Percentiles rank a stretch among this genome's conserved stretches.
phyloP scores from a whole-genome alignment of 2,113 vertebrate species.

The Grus americana region DNA sequence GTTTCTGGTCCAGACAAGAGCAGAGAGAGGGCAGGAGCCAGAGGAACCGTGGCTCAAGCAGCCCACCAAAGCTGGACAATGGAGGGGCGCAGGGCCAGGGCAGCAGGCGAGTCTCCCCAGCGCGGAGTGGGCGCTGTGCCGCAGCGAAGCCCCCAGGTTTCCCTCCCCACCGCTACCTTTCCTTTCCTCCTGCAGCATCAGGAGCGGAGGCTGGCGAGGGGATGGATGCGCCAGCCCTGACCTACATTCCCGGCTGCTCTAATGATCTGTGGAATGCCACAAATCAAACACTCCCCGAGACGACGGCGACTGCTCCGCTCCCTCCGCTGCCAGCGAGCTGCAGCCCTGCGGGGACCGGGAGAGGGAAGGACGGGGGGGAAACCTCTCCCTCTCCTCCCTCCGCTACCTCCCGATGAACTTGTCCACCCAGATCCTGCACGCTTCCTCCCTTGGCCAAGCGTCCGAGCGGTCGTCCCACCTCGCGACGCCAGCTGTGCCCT shows the following conservation, averaged over 20 bases:
- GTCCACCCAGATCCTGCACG: background rate
- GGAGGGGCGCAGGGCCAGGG: background rate
- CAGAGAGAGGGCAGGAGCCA: background rate
- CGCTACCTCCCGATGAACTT: background rate
- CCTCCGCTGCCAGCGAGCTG: background rate
- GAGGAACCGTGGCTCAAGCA: background rate
- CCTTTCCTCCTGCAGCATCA: background rate
- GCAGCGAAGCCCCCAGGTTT: background rate
- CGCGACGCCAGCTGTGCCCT: fast-evolving
- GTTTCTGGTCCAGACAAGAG: background rate
- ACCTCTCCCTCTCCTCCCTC: background rate
- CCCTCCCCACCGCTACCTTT: background rate
- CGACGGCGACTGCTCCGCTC: background rate
- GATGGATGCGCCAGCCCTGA: conserved; percentile 32
- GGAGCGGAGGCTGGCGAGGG: background rate
- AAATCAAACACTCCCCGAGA: conserved; percentile 35
- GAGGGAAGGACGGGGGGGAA: background rate
- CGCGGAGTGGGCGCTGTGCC: fast-evolving
- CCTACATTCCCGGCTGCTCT: conserved; percentile 72
- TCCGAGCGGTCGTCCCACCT: background rate
- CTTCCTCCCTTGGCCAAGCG: background rate
- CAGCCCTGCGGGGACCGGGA: background rate
- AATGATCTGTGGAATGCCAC: conserved; percentile 69
- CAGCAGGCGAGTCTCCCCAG: background rate
- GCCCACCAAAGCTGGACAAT: fast-evolving